Conservation (phyloP, 2,113 vertebrate genomes). For the Irena cyanogastra region DNA sequence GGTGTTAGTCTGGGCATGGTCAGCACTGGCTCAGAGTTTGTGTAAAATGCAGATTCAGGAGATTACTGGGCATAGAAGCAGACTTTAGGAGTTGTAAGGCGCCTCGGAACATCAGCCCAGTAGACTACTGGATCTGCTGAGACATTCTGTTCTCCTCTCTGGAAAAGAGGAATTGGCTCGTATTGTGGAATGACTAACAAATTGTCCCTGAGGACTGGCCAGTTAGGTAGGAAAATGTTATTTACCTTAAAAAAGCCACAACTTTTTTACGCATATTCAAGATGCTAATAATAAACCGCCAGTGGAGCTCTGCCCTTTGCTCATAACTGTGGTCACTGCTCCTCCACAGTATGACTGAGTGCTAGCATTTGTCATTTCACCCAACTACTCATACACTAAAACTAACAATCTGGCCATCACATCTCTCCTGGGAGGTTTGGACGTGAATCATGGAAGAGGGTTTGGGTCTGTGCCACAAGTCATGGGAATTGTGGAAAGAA, state of each 20-base stretch:
- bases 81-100: slow-evolving; percentile 1
- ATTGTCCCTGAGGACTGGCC: slow-evolving; percentile 17
- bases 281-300: slow-evolving; percentile 38
- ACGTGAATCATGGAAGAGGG: slow-evolving; percentile 17
- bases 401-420: not conserved
- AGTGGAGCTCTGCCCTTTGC: not conserved
- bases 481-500: slow-evolving; percentile 58
- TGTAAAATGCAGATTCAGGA: slow-evolving; percentile 57
- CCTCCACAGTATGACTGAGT: not conserved
- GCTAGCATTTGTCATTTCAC: slow-evolving; percentile 57
- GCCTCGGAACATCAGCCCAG: not conserved
- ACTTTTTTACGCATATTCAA: not conserved
- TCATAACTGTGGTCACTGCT: slow-evolving; percentile 25
- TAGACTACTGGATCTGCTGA: slow-evolving; percentile 12
- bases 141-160: slow-evolving; percentile 11
- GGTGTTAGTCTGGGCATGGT: slow-evolving; percentile 48
- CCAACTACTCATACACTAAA: slow-evolving; percentile 36
- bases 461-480: slow-evolving; percentile 39
- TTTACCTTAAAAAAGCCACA: not conserved
- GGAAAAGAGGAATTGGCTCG: slow-evolving; percentile 41
- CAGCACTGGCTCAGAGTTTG: slow-evolving; percentile 31
- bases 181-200: slow-evolving; percentile 55
- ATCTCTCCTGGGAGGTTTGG: slow-evolving; percentile 39
- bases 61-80: not conserved
- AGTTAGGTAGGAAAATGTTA: slow-evolving; percentile 62